Base-by-base conservation (phyloP, 1,140 invertebrate genomes). In the Bombus breviceps region DNA sequence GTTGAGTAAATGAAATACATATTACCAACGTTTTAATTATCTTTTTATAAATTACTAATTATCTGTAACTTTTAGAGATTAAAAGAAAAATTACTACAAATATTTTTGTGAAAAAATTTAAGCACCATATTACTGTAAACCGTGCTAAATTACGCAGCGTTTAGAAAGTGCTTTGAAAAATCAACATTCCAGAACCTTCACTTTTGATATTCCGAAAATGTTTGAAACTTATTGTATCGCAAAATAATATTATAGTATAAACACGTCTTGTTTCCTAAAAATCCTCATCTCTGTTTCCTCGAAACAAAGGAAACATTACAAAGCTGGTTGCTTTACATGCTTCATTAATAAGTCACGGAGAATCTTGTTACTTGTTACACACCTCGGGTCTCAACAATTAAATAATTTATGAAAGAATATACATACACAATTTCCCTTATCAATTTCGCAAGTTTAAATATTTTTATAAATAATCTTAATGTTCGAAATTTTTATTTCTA, bases 291-390 rank as follows among this genome's bases (percentile, higher is more conserved):
- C 9, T 13, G 39, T 78, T 64, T 37, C 9, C 22, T 32, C 5
- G 25, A 78, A 78, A 78, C 13, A 69, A 80, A 47, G 25, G 8
- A 37, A 80, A 80, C 43, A 41, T 41, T 41, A 28, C 12, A 79
- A 25, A 47, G 15, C 37, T 25, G n/a, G 28, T 1, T 1, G 53
- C 41, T 80, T 43, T 80, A 71, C 68, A 73, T 25, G 34, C 32
- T 57, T 62, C 25, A 34, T 28, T 71, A 85, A 39, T 25, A 79
- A 64, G 13, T 72, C 15, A 62, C 22, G 37, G 5, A 64, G 28
- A 25, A 53, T 39, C 25, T 39, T 72, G 41, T 43, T 75, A 47
- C 34, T 39, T 80, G 59, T 43, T 75, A 47, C 43, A 39, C 15
- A 9, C 22, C 22, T 13, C 1, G 0, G 22, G 22, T 18, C 1